Evolutionary conservation across 2,113 vertebrate genomes (phyloP), one percentile per base, ranked within the genome.

Genomic region (Leptocoma aspasia): DNA sequence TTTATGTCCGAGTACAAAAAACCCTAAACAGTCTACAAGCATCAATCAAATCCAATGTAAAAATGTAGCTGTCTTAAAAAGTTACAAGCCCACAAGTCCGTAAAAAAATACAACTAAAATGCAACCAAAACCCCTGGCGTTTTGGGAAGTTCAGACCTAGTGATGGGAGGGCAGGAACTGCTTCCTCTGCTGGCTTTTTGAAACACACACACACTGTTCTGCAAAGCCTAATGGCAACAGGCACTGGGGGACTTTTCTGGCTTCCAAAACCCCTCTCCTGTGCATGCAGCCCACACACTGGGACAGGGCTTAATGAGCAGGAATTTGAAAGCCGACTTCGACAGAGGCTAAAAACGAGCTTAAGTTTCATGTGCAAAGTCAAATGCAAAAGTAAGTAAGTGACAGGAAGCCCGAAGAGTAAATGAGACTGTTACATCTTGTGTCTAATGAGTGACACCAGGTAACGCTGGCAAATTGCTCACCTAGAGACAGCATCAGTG

Each of bases 401-500:
- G 82, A 81, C 90, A 91, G 92, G 82, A 70, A 95, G 87, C 91
- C 86, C 63, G 0, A 84, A 71, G 86, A 94, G 86, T 75, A 90
- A 95, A 93, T 64, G 93, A 92, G 93, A 86, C 79, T 70, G 76
- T 81, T 90, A 92, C 56, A 89, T 94, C 90, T 91, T 2, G 60
- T n/a, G 91, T 61, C 90, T 91, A 95, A 93, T 87, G 93, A 96
- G 92, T 82, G 95, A 93, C 92, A 90, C 82, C 21, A 93, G 94
- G 95, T 91, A 94, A 91, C 41, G 42, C 89, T 56, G 90, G 93
- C 93, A 95, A 95, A 96, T 89, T 96, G 93, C 93, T 93, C 93
- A 91, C 96, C 93, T 82, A 70, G 82, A 91, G 94, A 94, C 90
- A 94, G 91, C 86, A 54, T 71, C 85, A 23, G 87, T 65, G 90